These are phyloP conservation scores for Leucosticte australis DNA, from an alignment of 2,113 vertebrate species.

Conservation along the genomic window DNA sequence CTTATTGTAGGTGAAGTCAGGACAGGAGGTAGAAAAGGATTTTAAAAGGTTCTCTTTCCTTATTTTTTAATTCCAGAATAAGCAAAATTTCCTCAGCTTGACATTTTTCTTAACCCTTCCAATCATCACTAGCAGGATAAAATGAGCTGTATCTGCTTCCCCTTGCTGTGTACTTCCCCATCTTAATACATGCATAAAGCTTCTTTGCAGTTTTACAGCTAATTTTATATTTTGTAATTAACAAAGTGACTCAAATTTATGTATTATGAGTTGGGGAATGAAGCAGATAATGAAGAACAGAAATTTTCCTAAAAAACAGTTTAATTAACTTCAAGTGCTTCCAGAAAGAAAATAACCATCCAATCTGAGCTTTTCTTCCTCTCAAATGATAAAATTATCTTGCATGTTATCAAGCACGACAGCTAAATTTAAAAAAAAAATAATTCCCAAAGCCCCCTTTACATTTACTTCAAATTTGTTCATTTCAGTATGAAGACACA, in stretches of 20 bases:
- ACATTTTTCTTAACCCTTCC: not conserved
- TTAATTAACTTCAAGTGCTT: not conserved
- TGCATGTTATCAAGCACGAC: not conserved
- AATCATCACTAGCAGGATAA: not conserved
- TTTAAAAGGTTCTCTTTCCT: not conserved
- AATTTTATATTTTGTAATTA: not conserved
- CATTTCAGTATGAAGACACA: not conserved
- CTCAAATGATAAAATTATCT: not conserved
- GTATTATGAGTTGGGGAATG: not conserved
- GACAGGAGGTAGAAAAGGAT: not conserved
- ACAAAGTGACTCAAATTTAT: not conserved
- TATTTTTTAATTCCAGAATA: not conserved
- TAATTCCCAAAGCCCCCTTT: not conserved
- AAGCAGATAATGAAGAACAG: not conserved
- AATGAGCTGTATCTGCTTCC: not conserved
- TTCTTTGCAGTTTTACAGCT: not conserved
- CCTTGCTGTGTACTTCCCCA: not conserved
- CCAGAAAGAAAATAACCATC: not conserved
- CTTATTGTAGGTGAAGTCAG: not conserved
- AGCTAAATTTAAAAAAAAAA: not conserved
- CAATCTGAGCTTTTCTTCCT: not conserved
- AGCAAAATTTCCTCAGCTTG: not conserved
- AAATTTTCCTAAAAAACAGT: not conserved
- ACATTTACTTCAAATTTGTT: not conserved
- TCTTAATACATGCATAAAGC: not conserved